These are phyloP conservation scores for Sminthurides bifidus DNA, from an alignment of 1,140 invertebrate genomes.

Conservation along the genomic window DNA sequence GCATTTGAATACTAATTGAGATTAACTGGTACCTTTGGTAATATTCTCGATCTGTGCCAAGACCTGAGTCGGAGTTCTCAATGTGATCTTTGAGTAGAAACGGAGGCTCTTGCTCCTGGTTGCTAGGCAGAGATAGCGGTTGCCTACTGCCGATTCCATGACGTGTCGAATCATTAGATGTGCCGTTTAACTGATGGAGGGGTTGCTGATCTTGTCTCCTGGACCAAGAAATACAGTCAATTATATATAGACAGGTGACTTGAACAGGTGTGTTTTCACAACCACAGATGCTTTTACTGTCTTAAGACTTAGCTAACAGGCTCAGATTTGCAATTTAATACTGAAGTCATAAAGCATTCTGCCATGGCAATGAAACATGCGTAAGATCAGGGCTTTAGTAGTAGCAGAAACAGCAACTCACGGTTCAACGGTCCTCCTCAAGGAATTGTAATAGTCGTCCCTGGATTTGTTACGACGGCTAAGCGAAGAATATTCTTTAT, in stretches of 20 bases:
- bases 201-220: no score
- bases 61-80: constrained; percentile 33
- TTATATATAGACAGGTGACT: no score
- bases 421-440: constrained; percentile 12
- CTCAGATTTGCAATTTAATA: no score
- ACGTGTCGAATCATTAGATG: no score
- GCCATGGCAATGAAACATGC: no score
- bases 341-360: no score
- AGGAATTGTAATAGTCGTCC: constrained; percentile 1
- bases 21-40: constrained; percentile 4
- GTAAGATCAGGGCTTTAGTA: not conserved
- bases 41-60: constrained; percentile 34
- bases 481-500: constrained; percentile 12
- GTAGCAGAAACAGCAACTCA: not conserved
- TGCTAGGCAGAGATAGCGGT: not conserved
- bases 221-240: no score
- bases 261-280: no score
- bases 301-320: no score
- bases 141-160: not conserved
- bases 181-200: no score
- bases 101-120: constrained; percentile 12
- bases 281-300: no score
- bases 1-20: not conserved
- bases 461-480: constrained; percentile 16
- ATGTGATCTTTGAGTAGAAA: constrained; percentile 23